Evolutionary conservation across 2,113 vertebrate species (phyloP).

Genomic region (Heterotilapia buettikoferi): DNA sequence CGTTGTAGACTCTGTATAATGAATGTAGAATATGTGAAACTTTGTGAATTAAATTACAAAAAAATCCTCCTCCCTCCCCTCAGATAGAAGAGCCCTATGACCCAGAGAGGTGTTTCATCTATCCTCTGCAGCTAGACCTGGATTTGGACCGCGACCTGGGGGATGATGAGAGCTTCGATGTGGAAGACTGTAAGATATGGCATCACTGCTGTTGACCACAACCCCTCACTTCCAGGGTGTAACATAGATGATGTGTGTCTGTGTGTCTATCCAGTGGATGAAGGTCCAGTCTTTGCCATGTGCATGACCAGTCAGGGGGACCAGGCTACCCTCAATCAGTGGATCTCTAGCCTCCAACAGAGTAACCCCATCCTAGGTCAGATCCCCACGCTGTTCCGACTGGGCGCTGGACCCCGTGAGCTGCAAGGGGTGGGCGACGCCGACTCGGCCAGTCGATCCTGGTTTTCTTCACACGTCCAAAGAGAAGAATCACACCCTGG

Average conservation of each 20-base stretch:
- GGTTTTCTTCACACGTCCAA: not conserved
- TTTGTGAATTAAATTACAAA: not conserved
- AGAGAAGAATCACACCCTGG: not conserved
- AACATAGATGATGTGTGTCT: not conserved
- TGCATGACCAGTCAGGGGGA: constrained; percentile 79
- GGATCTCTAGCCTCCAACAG: constrained; percentile 84
- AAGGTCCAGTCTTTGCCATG: constrained; percentile 83
- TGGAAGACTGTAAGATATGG: constrained; percentile 75
- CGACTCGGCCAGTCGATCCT: not conserved
- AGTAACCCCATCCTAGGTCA: constrained; percentile 76
- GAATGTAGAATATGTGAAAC: accelerated
- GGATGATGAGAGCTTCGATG: constrained; percentile 77
- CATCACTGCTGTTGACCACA: too few relatives aligned
- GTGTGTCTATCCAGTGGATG: constrained; percentile 74
- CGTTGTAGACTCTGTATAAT: not conserved
- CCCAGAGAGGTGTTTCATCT: constrained; percentile 78
- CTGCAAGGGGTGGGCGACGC: not conserved
- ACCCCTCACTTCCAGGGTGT: not conserved
- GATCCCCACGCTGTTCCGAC: constrained; percentile 80
- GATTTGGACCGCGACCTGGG: constrained; percentile 73
- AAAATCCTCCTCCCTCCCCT: accelerated
- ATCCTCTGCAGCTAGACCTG: constrained; percentile 78
- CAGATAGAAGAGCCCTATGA: constrained; percentile 74
- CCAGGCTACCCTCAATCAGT: constrained; percentile 77
- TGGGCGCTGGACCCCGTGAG: constrained; percentile 57